Base-by-base conservation (phyloP, 2,113 vertebrate species). In the Menura novaehollandiae region DNA sequence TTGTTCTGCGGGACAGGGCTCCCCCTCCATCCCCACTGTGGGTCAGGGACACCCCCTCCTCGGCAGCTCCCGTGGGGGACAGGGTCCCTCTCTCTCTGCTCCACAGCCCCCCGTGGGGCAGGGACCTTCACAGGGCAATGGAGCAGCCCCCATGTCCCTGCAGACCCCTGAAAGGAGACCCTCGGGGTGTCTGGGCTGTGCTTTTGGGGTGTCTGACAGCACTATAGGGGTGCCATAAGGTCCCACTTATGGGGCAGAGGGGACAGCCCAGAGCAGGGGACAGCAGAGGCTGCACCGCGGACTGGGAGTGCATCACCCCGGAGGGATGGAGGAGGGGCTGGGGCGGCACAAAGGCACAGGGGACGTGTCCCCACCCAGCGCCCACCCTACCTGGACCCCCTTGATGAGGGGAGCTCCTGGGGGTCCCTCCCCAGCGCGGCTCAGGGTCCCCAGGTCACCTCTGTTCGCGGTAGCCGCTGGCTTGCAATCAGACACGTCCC, bases 1-100 rank as follows among this genome's bases (percentile, higher is more conserved):
- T 8, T 8, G 27, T 30, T 8, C 41, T 95, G 2, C 9, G 13
- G 68, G 6, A 10, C 20, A 37, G 13, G 24, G 30, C 3, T 23
- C 62, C 5, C 13, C 3, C 17, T 51, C 17, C 12, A 9, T 17
- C 26, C 43, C 7, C 13, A 0, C 22, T 28, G 3, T 43, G 73
- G 72, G 44, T 33, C 56, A 63, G 62, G 33, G 21, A 8, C 28
- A 9, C 24, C 15, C 52, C 7, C 2, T 46, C 21, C 26, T 47
- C 26, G 46, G 52, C 46, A 35, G 10, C 53, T 15, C 52, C 60
- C 44, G 0, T 8, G 28, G 24, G 44, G 28, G 51, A 15, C 81
- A 35, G 41, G 44, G 15, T 66, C 32, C 26, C 24, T 24, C 30
- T 15, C 12, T 68, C 16, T 30, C 5, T 7, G 37, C 46, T 32